Percentiles rank a stretch among this genome's conserved stretches.
phyloP scores from a whole-genome alignment of 64 coral and sea anemone genomes.

The Stichodactyla mertensii region DNA sequence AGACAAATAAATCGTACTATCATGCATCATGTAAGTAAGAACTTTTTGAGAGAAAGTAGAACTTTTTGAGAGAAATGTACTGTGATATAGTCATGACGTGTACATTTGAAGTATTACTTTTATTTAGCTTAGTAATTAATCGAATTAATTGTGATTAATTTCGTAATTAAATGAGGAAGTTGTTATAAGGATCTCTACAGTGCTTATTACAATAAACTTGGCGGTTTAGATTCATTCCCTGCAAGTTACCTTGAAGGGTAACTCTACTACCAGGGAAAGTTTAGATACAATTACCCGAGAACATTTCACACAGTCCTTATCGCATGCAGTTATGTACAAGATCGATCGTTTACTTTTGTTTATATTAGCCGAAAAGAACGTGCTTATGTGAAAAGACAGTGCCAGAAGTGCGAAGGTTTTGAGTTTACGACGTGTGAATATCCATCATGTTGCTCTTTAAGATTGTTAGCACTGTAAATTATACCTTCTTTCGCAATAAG shows the following conservation, averaged over 20 bases:
- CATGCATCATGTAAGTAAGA: neutral
- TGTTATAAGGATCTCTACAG: neutral
- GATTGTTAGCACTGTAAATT: neutral
- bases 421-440: neutral
- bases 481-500: conserved; percentile 1
- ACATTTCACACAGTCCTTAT: no score
- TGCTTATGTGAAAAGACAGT: no score
- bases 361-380: no score
- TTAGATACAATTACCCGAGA: no score
- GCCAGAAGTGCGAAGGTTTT: neutral
- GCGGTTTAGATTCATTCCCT: no score
- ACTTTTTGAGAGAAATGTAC: neutral
- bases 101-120: neutral
- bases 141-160: neutral
- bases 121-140: neutral
- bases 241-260: neutral
- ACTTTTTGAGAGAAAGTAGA: neutral
- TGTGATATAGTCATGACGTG: neutral
- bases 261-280: no score
- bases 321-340: no score
- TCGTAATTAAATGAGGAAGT: neutral
- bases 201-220: neutral
- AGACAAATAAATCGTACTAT: no score
- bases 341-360: no score
- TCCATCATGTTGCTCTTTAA: neutral